phyloP scores from a whole-genome alignment of 2,888 invertebrate genomes.

The Nasonia oneida region DNA sequence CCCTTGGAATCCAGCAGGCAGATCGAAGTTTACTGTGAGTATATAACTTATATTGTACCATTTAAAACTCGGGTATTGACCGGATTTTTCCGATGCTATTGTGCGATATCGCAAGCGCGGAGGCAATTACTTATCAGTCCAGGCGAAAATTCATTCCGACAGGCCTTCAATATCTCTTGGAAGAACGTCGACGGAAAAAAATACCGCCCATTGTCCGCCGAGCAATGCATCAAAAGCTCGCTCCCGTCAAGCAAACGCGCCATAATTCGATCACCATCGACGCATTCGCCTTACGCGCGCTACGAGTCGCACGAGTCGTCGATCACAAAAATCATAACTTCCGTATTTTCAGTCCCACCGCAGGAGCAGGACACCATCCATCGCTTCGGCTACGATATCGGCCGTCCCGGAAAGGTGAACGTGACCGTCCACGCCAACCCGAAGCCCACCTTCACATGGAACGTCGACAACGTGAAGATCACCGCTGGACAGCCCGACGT shows the following conservation, averaged over 20 bases:
- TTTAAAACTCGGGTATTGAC: no score
- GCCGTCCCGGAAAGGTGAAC: constrained; percentile 86
- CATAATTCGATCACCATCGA: not conserved
- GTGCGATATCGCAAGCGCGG: not conserved
- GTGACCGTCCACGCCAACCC: constrained; percentile 89
- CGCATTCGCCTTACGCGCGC: not conserved
- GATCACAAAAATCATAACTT: constrained; percentile 6
- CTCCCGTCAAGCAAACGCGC: not conserved
- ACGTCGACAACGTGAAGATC: constrained; percentile 82
- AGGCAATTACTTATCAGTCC: not conserved
- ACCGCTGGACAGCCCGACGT: constrained; percentile 80
- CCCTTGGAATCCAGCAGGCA: constrained; percentile 76
- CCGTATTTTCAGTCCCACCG: constrained; percentile 83
- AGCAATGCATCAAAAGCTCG: not conserved
- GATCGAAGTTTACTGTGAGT: constrained; percentile 84
- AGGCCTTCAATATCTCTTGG: not conserved
- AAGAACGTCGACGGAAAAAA: not conserved
- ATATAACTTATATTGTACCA: not conserved
- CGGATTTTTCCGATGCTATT: no score
- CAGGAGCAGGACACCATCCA: constrained; percentile 82
- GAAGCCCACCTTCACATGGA: constrained; percentile 86
- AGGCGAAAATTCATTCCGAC: constrained; percentile 13
- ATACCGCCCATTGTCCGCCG: not conserved
- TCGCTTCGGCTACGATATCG: constrained; percentile 88
- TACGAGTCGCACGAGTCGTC: not conserved